Base-by-base conservation (phyloP, 2,113 vertebrate genomes). In the Cichladusa arquata region DNA sequence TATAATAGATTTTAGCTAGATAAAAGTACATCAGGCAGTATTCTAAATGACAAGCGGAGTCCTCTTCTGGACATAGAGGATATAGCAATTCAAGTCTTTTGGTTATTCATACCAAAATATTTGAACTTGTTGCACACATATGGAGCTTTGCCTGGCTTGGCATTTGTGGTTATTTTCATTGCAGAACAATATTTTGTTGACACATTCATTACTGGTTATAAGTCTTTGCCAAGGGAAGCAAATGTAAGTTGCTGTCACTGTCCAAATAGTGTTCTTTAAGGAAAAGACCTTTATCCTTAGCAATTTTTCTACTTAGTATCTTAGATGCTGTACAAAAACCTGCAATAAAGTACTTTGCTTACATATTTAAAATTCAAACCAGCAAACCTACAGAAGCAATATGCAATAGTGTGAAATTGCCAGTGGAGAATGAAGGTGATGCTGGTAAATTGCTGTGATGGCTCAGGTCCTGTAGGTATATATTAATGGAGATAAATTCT, bases 61-160 rank as follows among this genome's bases (percentile, higher is more conserved):
- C 95, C 92, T 96, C 93, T 96, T 95, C 94, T 96, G 95, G 94
- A 92, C 89, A 56, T 80, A 93, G 69, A 70, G 76, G 81, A 94
- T 95, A 95, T 56, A 92, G 85, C 94, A 96, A 51, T 81, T 94
- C 34, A 28, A 90, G 15, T 66, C 5, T 77, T 91, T 61, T 67
- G 34, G 36, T 29, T 95, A 58, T 88, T 90, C 45, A 19, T 80
- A 69, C 66, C 53, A 62, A 82, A 89, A 56, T 84, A 74, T 31
- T 89, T 76, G 34, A 77, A 88, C 70, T 87, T 88, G 57, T 94
- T 90, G 90, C 38, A 58, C 22, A 36, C 19, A 19, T 57, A 15
- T 2, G 23, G 33, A 91, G 23, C 66, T 92, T 85, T 95, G n/a
- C 28, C 19, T 85, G 36, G 11, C 19, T 82, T 88, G 48, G 10